Evolutionary conservation across 2,113 vertebrate species (phyloP).

Genomic region (Oxygymnocypris stewartii): DNA sequence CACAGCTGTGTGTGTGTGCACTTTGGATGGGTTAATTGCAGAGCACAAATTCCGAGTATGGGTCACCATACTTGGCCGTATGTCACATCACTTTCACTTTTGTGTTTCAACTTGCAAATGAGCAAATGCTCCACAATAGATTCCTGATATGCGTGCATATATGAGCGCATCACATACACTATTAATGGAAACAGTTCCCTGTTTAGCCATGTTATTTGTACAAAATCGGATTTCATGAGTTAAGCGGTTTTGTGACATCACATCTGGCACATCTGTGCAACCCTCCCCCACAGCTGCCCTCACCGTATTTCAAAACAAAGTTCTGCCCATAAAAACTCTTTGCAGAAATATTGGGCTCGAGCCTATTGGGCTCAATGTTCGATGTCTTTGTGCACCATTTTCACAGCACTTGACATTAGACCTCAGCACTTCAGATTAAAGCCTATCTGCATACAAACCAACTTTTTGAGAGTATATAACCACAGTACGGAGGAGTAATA

Average conservation of each 20-base stretch:
- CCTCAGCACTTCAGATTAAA: background rate
- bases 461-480: background rate
- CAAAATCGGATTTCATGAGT: constrained; percentile 9
- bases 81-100: background rate
- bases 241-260: constrained; percentile 32
- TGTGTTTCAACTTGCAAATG: constrained; percentile 1
- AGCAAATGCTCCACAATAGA: background rate
- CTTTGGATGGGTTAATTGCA: too few relatives aligned
- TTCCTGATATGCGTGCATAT: background rate
- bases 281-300: background rate
- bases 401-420: constrained; percentile 5
- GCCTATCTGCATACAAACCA: background rate
- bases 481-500: constrained; percentile 8
- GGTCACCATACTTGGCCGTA: too few relatives aligned
- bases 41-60: too few relatives aligned
- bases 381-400: background rate
- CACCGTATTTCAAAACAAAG: background rate
- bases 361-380: background rate
- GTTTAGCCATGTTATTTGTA: constrained; percentile 3
- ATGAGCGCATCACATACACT: background rate
- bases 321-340: background rate
- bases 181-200: background rate
- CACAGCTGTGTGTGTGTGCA: too few relatives aligned
- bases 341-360: background rate
- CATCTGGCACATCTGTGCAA: constrained; percentile 3